A percentile compares a stretch with the other conserved stretches of the same genome.
phyloP scores from a whole-genome alignment of 1,140 invertebrate genomes.

The Sitodiplosis mosellana region DNA sequence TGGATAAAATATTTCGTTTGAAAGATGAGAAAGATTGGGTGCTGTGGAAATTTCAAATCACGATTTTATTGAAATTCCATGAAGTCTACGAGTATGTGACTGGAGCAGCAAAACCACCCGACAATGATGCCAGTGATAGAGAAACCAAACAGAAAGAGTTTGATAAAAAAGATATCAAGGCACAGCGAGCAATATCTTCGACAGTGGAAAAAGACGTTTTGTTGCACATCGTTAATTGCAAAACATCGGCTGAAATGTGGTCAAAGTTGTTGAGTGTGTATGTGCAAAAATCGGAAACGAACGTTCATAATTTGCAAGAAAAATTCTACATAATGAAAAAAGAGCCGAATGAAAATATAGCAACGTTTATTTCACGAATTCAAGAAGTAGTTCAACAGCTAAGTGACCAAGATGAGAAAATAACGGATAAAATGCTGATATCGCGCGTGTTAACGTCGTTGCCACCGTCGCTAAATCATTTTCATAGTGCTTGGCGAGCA shows the following conservation, averaged over 20 bases:
- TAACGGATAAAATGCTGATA: conserved; percentile 14
- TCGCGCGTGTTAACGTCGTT: conserved; percentile 18
- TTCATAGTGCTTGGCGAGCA: conserved; percentile 22
- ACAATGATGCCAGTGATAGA: too few species aligned
- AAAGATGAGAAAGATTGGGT: too few species aligned
- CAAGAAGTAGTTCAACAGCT: conserved; percentile 15
- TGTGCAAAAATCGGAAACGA: conserved; percentile 15
- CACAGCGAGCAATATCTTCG: too few species aligned
- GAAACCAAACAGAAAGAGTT: too few species aligned
- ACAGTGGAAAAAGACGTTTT: not conserved
- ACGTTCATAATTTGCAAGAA: conserved; percentile 13
- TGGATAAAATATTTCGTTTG: too few species aligned
- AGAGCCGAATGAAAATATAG: conserved; percentile 9
- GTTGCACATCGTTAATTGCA: not conserved
- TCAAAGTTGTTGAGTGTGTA: conserved; percentile 10
- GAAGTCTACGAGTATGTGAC: too few species aligned
- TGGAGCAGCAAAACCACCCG: too few species aligned
- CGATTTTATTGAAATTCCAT: too few species aligned
- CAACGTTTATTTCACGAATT: conserved; percentile 14
- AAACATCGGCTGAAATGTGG: not conserved
- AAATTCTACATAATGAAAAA: conserved; percentile 13
- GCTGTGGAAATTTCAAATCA: too few species aligned
- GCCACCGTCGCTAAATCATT: conserved; percentile 14
- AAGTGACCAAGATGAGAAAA: conserved; percentile 11
- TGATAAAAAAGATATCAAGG: too few species aligned